Percentiles rank a stretch among this genome's conserved stretches.
phyloP scores from a whole-genome alignment of 2,797 vertebrate genomes.

The Poecilia velifera region DNA sequence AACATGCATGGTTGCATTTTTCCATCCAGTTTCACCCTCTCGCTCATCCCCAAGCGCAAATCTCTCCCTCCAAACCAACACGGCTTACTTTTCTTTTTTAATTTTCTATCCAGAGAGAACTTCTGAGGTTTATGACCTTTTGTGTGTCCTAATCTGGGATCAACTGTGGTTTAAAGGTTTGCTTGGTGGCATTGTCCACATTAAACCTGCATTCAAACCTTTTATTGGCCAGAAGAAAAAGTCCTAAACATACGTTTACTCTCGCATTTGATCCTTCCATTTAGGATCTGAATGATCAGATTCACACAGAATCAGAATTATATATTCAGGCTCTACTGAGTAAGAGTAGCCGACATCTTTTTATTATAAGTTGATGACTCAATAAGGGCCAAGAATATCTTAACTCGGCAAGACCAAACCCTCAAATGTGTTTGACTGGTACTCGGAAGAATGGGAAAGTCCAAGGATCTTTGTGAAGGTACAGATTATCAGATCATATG shows the following conservation, averaged over 20 bases:
- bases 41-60: constrained; percentile 20
- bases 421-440: neutral
- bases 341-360: neutral
- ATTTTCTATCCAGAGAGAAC: constrained; percentile 42
- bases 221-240: neutral
- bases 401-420: neutral
- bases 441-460: neutral
- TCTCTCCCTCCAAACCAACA: constrained; percentile 14
- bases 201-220: neutral
- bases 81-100: constrained; percentile 2
- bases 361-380: too few species aligned
- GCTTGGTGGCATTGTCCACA: constrained; percentile 19
- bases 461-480: neutral
- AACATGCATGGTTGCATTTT: constrained; percentile 76
- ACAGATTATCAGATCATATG: neutral
- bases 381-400: neutral
- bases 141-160: constrained; percentile 2
- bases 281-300: neutral
- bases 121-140: constrained; percentile 12
- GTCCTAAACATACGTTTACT: neutral
- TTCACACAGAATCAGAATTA: neutral
- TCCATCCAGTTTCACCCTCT: constrained; percentile 74
- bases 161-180: constrained; percentile 22
- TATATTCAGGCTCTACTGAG: neutral
- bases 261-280: neutral